phyloP scores from a whole-genome alignment of 2,113 vertebrate genomes.

The human (Homo sapiens) region GRCh38 chr5:16171501-16172000 shows the following conservation, averaged over 20 bases:
- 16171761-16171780: neutral
- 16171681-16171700: neutral
- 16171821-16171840: neutral
- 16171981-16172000: neutral
- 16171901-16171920: neutral
- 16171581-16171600: neutral
- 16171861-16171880: neutral
- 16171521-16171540: neutral
- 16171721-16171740: neutral
- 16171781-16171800: neutral
- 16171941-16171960: neutral
- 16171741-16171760: neutral
- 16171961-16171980: neutral
- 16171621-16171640: accelerated
- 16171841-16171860: neutral
- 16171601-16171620: neutral
- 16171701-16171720: neutral
- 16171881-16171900: neutral
- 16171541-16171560: neutral
- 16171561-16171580: neutral
- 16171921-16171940: neutral
- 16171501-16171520: neutral
- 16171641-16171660: neutral
- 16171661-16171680: neutral
- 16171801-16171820: neutral